Evolutionary conservation across 2,888 invertebrate genomes (phyloP).

Genomic region (Philonicus albiceps): DNA sequence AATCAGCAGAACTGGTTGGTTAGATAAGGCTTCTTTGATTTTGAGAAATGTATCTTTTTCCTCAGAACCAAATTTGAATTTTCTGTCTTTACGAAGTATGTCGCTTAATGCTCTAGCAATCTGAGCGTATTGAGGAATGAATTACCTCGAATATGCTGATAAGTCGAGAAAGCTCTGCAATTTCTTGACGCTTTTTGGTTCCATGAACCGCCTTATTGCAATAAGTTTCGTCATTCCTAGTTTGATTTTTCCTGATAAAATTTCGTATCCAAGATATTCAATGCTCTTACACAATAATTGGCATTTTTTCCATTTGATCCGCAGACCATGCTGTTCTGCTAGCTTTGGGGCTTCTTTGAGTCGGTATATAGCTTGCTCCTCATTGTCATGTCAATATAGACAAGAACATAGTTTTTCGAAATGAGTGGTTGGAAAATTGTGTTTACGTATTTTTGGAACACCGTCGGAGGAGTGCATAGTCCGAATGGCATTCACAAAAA

Average conservation of each 20-base stretch:
- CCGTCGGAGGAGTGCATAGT: constrained; percentile 55
- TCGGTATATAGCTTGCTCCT: not conserved
- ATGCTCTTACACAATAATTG: constrained; percentile 49
- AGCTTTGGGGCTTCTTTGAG: not conserved
- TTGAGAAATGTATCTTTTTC: not conserved
- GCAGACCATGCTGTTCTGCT: constrained; percentile 29
- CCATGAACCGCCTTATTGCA: constrained; percentile 51
- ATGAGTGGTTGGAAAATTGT: not conserved
- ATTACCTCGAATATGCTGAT: constrained; percentile 50
- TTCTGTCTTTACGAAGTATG: not conserved
- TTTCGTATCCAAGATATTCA: constrained; percentile 49
- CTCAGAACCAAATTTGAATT: not conserved
- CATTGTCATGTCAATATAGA: not conserved
- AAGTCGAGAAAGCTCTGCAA: constrained; percentile 56
- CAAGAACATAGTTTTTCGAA: not conserved
- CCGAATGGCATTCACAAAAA: not conserved
- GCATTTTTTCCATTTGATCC: constrained; percentile 50
- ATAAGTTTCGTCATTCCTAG: constrained; percentile 51
- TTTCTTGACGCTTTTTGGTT: constrained; percentile 51
- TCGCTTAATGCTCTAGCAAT: not conserved
- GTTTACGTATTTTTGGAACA: not conserved
- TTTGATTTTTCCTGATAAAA: constrained; percentile 48
- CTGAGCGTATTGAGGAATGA: constrained; percentile 48
- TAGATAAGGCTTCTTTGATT: not conserved
- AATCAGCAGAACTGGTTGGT: not conserved